These are phyloP conservation scores for Thalassophryne amazonica DNA, from an alignment of 2,797 vertebrate species.

Conservation along the genomic window DNA sequence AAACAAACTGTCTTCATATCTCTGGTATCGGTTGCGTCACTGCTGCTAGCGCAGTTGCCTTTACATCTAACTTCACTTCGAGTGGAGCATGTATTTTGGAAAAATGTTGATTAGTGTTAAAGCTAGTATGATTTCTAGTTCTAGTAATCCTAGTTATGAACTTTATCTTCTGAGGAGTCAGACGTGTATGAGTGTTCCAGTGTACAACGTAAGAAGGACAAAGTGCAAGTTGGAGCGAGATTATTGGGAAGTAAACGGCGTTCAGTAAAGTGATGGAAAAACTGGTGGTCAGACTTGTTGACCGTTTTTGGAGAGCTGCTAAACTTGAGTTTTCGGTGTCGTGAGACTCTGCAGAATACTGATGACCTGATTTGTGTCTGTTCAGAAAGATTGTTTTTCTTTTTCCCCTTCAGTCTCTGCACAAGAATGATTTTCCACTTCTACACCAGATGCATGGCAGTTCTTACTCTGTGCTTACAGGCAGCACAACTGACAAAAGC, in stretches of 20 bases:
- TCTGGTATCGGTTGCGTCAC: background rate
- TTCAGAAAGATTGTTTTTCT: background rate
- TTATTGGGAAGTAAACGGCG: constrained; percentile 1
- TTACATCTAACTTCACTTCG: constrained; percentile 26
- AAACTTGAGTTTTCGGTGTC: constrained; percentile 9
- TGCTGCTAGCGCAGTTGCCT: constrained; percentile 28
- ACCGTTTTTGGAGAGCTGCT: constrained; percentile 26
- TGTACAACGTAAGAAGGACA: background rate
- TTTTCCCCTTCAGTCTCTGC: background rate
- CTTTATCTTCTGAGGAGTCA: constrained; percentile 8
- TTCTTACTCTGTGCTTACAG: background rate
- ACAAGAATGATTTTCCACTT: background rate
- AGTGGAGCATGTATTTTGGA: background rate
- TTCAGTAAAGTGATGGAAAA: constrained; percentile 19
- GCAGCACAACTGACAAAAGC: constrained; percentile 21
- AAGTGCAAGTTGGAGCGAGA: constrained; percentile 22
- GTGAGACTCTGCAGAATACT: constrained; percentile 3
- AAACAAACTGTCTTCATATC: constrained; percentile 37
- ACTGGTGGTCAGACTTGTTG: background rate
- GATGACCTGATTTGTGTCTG: constrained; percentile 9
- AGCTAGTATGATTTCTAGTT: background rate
- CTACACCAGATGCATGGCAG: background rate
- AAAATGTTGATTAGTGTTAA: constrained; percentile 2
- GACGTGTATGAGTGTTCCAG: constrained; percentile 31
- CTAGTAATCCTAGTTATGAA: constrained; percentile 1